These are phyloP conservation scores for Otis tarda DNA, from an alignment of 2,113 vertebrate genomes.

Conservation along the genomic window DNA sequence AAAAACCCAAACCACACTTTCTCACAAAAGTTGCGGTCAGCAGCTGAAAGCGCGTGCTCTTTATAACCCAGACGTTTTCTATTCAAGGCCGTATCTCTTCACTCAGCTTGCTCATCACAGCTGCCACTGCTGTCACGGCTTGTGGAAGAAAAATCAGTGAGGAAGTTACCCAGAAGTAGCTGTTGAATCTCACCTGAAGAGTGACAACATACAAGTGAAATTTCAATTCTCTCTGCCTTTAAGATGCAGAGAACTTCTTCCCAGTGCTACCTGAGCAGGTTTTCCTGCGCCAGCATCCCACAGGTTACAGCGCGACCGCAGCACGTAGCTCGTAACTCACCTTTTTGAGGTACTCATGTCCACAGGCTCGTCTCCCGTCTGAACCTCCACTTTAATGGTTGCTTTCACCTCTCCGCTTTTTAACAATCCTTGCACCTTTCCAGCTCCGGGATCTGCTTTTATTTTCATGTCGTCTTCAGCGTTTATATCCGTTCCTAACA, in stretches of 20 bases:
- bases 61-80: fast-evolving
- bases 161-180: neutral
- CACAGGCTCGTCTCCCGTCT: conserved; percentile 87
- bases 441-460: conserved; percentile 72
- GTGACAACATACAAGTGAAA: fast-evolving
- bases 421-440: conserved; percentile 78
- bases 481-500: conserved; percentile 44
- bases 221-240: neutral
- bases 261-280: fast-evolving
- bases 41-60: neutral
- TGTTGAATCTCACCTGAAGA: neutral
- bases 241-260: neutral
- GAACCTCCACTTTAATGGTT: conserved; percentile 86
- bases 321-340: conserved; percentile 63
- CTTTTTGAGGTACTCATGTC: conserved; percentile 96
- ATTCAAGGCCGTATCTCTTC: neutral
- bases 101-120: neutral
- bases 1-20: neutral
- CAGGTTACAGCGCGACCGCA: fast-evolving
- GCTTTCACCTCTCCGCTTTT: conserved; percentile 83
- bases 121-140: neutral
- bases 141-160: neutral
- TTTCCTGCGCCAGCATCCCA: neutral
- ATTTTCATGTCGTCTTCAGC: conserved; percentile 68
- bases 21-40: neutral